Evolutionary conservation across 2,888 invertebrate genomes (phyloP), one percentile per base, ranked within the genome.

Genomic region (Opisthograptis luteolata): DNA sequence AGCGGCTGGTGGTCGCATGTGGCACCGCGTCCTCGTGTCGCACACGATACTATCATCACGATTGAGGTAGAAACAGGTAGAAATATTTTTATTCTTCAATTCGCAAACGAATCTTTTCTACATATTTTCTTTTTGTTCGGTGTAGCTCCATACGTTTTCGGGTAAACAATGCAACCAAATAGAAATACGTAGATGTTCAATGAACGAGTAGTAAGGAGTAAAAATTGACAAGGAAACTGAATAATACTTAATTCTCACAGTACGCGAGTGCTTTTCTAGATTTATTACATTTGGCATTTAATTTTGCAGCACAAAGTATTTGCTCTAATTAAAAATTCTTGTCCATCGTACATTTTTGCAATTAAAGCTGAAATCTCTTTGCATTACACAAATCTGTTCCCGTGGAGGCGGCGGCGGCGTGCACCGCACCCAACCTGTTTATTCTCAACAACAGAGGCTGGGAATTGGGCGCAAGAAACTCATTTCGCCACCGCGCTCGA

Each of bases 381-480:
- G 36, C 14, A n/a, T 24, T 13, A 24, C 15, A 25, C 7, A 6
- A 37, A 37, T 37, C 15, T 15, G 25, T 9, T 25, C 12, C 19
- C 40, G 28, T 13, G 2, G 9, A 19, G 28, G 13, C 35, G 7
- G 12, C 27, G 30, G n/a, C n/a, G n/a, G n/a, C n/a, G n/a, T n/a
- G n/a, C n/a, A n/a, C n/a, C n/a, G n/a, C n/a, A n/a, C 14, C 1
- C 32, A 9, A 12, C 40, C 19, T 37, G 15, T 39, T 31, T 41
- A 41, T 31, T 31, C 8, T 9, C 3, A 28, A 17, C 13, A 41
- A 15, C 22, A 22, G 32, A 9, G 39, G 28, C 27, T 6, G 17
- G 15, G 39, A 20, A 28, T 39, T 28, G 39, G 24, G 40, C 35
- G 35, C 37, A 31, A 41, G 46, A 32, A 41, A 54, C 40, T 30